A percentile compares a stretch with the other conserved stretches of the same genome.
Evolutionary conservation across 2,113 vertebrate species (phyloP).

Genomic region (Neofelis nebulosa): DNA sequence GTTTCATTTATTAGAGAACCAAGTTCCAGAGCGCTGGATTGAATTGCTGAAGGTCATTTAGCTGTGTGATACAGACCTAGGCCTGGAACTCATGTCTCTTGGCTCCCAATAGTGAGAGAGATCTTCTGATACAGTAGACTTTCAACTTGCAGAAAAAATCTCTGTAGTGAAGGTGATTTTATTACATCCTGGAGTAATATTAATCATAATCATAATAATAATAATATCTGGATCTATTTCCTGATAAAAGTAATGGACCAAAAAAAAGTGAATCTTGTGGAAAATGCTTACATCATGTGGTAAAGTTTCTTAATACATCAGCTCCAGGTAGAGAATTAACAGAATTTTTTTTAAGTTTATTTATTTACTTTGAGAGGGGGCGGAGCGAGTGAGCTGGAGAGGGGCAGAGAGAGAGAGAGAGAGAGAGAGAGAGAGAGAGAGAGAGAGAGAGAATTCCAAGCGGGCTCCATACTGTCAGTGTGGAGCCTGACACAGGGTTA

Average conservation of each 20-base stretch:
- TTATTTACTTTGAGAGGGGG: too few species aligned
- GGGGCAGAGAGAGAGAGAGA: too few species aligned
- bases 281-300: neutral
- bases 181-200: neutral
- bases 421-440: too few species aligned
- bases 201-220: neutral
- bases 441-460: too few species aligned
- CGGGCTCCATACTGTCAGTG: too few species aligned
- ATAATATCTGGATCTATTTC: neutral
- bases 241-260: slow-evolving; percentile 11
- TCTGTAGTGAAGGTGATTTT: neutral
- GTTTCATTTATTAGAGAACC: neutral
- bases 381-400: too few species aligned
- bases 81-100: neutral
- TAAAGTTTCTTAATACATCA: neutral
- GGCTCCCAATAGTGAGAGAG: neutral
- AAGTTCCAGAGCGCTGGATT: neutral
- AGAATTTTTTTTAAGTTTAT: neutral
- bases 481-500: too few species aligned
- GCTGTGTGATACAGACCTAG: neutral
- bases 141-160: neutral
- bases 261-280: neutral
- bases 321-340: neutral
- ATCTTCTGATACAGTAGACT: neutral
- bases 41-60: neutral